phyloP scores from a whole-genome alignment of 2,113 vertebrate genomes.

The Calyptomena viridis region DNA sequence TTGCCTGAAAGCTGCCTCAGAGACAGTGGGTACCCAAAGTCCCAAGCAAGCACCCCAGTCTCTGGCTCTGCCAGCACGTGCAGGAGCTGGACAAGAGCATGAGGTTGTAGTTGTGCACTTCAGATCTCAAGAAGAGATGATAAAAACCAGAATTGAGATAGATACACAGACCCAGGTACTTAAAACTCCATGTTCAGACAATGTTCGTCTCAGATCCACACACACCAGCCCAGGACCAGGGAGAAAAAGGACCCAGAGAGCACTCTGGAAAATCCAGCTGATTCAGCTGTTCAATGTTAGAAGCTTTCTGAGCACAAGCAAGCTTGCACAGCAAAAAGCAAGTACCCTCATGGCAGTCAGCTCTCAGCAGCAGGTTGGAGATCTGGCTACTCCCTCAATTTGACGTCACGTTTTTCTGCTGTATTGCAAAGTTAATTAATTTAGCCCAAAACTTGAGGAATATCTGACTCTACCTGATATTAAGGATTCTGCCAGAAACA shows the following conservation, averaged over 20 bases:
- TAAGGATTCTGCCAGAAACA: neutral
- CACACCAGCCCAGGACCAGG: fast-evolving
- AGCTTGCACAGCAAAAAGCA: neutral
- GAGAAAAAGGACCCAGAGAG: neutral
- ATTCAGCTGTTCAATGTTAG: neutral
- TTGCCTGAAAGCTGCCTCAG: neutral
- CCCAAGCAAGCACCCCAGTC: fast-evolving
- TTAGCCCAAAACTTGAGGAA: neutral
- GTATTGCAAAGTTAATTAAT: neutral
- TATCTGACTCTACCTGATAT: neutral
- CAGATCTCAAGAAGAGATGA: neutral
- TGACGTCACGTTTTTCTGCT: fast-evolving
- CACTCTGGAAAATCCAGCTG: neutral
- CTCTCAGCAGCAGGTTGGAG: neutral
- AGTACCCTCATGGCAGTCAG: neutral
- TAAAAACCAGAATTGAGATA: fast-evolving
- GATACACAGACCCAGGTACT: neutral
- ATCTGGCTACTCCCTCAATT: neutral
- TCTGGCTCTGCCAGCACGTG: neutral
- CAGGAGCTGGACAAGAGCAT: neutral
- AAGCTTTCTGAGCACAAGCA: neutral
- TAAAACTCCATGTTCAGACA: fast-evolving
- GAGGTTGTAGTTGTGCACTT: fast-evolving
- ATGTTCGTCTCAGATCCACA: fast-evolving
- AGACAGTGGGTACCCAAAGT: neutral